These are phyloP conservation scores for Heloderma charlesbogerti DNA, from an alignment of 2,113 vertebrate species.

Conservation along the genomic window DNA sequence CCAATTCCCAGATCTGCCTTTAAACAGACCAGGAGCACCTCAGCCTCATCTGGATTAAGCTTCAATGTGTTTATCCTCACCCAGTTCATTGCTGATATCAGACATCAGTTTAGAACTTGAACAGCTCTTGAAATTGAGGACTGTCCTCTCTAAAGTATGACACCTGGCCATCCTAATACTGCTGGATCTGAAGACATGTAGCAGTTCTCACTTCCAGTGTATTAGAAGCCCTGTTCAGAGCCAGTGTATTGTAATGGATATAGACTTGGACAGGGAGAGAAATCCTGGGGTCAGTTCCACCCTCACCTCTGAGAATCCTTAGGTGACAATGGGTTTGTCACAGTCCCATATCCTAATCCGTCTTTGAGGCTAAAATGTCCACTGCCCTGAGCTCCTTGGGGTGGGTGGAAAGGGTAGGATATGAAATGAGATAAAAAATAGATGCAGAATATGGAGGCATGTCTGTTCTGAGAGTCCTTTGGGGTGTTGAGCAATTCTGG, in stretches of 20 bases:
- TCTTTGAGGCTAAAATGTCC: background rate
- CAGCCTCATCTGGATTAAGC: no score
- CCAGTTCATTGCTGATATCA: no score
- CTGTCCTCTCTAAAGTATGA: background rate
- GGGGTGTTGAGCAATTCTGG: background rate
- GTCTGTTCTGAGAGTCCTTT: background rate
- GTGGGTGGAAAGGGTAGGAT: background rate
- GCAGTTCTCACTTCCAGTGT: background rate
- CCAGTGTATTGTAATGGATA: background rate
- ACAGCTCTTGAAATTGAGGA: background rate
- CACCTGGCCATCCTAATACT: background rate
- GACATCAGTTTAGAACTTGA: no score
- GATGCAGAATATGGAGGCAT: background rate
- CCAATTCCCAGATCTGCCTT: no score
- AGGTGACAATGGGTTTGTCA: background rate
- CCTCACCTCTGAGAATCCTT: background rate
- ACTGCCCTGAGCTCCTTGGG: background rate
- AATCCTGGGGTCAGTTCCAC: background rate
- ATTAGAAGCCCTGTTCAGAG: background rate
- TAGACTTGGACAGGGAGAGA: background rate
- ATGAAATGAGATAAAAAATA: background rate
- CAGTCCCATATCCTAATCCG: background rate
- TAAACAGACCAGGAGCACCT: no score
- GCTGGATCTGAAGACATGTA: background rate
- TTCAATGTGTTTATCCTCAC: no score